A percentile compares a stretch with the other conserved stretches of the same genome.
Conservation (phyloP, 2,888 invertebrate genomes). For the Cyaniris semiargus region DNA sequence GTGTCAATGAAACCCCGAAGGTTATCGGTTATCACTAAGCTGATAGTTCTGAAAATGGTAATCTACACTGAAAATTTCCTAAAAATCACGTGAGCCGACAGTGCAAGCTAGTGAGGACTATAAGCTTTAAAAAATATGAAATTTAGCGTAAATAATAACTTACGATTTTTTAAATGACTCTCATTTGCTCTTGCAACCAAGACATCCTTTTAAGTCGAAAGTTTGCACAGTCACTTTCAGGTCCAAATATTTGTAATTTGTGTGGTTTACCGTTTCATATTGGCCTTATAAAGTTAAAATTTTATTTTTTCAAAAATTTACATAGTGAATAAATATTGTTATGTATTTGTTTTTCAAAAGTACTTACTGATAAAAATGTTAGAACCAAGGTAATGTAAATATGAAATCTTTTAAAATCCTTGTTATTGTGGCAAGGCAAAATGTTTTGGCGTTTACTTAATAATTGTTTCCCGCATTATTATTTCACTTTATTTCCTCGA, state of each 20-base stretch:
- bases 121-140: neutral
- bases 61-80: neutral
- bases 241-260: no score
- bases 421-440: neutral
- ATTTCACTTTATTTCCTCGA: neutral
- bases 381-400: neutral
- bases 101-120: neutral
- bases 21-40: neutral
- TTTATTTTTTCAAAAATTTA: no score
- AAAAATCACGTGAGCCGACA: neutral
- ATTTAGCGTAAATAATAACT: neutral
- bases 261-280: no score
- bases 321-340: no score
- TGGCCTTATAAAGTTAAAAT: no score
- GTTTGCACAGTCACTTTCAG: no score
- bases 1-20: slow-evolving; percentile 9
- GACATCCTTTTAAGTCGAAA: no score
- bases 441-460: slow-evolving; percentile 29
- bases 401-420: neutral
- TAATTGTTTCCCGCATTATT: slow-evolving; percentile 13
- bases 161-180: no score
- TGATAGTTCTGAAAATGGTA: neutral
- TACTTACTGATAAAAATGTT: neutral
- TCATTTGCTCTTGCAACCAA: no score
- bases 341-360: no score